These are phyloP conservation scores for Andrena dorsata DNA, from an alignment of 2,888 invertebrate species.

Conservation along the genomic window DNA sequence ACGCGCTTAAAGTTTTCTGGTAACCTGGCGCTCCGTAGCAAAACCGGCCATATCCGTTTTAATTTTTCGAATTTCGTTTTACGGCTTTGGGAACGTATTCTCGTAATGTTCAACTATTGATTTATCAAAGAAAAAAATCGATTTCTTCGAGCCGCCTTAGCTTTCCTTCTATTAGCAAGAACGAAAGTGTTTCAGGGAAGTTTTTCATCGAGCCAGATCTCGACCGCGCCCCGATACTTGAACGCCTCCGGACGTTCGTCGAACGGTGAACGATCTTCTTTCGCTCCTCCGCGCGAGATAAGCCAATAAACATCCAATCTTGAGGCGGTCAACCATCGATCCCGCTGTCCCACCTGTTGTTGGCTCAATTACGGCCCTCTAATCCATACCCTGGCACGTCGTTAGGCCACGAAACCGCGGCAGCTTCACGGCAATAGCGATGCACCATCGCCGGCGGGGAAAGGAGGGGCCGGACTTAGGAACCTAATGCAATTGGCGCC, in stretches of 20 bases:
- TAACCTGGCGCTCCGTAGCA: too few species aligned
- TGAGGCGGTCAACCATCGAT: constrained; percentile 52
- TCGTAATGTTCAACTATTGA: too few species aligned
- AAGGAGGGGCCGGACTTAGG: constrained; percentile 66
- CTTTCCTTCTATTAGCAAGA: too few species aligned
- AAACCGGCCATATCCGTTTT: too few species aligned
- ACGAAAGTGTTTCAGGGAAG: not conserved
- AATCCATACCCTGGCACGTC: constrained; percentile 63
- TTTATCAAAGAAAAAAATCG: too few species aligned
- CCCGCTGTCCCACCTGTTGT: constrained; percentile 77
- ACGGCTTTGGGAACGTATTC: too few species aligned
- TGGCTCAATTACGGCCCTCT: constrained; percentile 66
- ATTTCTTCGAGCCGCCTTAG: not conserved
- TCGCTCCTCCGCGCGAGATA: constrained; percentile 45
- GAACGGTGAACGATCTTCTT: constrained; percentile 9
- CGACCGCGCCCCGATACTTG: not conserved
- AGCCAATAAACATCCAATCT: constrained; percentile 60
- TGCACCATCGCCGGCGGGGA: constrained; percentile 39
- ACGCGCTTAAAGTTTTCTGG: too few species aligned
- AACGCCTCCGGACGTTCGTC: not conserved
- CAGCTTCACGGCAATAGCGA: constrained; percentile 48
- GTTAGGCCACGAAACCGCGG: constrained; percentile 59
- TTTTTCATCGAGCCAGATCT: not conserved
- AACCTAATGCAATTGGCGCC: constrained; percentile 75
- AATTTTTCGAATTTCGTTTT: too few species aligned